Conservation (phyloP, 2,113 vertebrate genomes). For the Hippocampus mohnikei region DNA sequence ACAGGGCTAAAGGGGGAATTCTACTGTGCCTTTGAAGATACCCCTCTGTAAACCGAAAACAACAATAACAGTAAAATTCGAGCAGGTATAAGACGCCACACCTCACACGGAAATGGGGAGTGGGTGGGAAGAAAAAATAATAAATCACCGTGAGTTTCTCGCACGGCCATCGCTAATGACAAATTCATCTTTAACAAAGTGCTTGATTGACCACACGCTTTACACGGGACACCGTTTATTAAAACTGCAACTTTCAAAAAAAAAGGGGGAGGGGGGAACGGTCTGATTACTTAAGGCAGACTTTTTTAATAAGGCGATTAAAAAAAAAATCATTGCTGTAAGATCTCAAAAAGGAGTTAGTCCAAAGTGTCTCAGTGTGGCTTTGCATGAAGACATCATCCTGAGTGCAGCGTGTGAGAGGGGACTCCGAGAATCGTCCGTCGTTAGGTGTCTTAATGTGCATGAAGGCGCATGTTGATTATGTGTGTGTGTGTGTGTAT, state of each 20-base stretch:
- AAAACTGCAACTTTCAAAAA: constrained; percentile 8
- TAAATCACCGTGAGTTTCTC: constrained; percentile 34
- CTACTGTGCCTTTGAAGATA: constrained; percentile 50
- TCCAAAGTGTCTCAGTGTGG: constrained; percentile 74
- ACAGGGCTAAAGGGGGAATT: constrained; percentile 39
- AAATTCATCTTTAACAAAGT: constrained; percentile 63
- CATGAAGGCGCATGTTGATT: constrained; percentile 33
- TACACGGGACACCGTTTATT: constrained; percentile 57
- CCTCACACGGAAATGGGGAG: constrained; percentile 9
- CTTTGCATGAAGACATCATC: constrained; percentile 67
- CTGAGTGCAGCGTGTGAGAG: constrained; percentile 61
- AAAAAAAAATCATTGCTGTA: constrained; percentile 57
- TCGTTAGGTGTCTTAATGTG: constrained; percentile 45
- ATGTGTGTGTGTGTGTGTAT: constrained; percentile 8
- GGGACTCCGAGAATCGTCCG: constrained; percentile 51
- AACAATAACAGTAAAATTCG: constrained; percentile 43
- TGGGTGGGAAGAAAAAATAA: background rate
- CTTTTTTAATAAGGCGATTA: constrained; percentile 73
- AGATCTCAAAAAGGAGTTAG: constrained; percentile 67
- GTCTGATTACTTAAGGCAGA: constrained; percentile 71
- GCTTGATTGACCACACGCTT: constrained; percentile 74
- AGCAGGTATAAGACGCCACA: constrained; percentile 46
- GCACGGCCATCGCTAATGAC: constrained; percentile 51
- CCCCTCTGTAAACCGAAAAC: constrained; percentile 61
- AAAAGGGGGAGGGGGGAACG: background rate